Base-by-base conservation (phyloP, 1,140 invertebrate genomes). In the Adoxophyes honmai region DNA sequence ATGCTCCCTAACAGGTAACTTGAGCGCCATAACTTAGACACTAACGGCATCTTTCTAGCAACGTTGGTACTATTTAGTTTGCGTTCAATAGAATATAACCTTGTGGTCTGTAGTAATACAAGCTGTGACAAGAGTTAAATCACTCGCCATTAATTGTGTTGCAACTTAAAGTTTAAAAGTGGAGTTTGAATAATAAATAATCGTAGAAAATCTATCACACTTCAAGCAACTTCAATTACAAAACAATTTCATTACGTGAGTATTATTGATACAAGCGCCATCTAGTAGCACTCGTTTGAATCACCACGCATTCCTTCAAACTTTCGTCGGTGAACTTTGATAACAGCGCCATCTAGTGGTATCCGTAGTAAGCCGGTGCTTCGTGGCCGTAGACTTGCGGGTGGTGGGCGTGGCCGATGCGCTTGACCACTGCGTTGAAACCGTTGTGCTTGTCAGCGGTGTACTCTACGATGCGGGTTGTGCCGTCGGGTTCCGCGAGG, bases 401-500 rank as follows among this genome's bases (percentile, higher is more conserved):
- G 52, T 90, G 89, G 59, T 80, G 70, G 9, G 89, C 87, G 60
- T 91, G 90, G 55, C 91, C 90, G 21, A 90, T 80, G 62, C 89
- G 78, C 64, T 88, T 89, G 18, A 91, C 90, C 8, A 90, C 78
- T 35, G 90, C 90, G 65, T 90, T 90, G 73, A 91, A 91, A 10
- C 90, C 90, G 59, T 90, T 90, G 62, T 72, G 64, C 35, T 88
- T 86, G 63, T 88, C 90, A 33, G 90, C 90, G 9, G 87, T 90
- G 65, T 92, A 92, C 57, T 91, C 89, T 0, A 91, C 91, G 37
- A 89, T 90, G 51, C 91, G 83, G 42, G 81, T 89, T 2, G 90
- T 90, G 61, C 92, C 91, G 68, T 92, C 92, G 21, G 91, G 81
- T 62, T 92, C 91, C 14, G 91, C 81, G 7, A 92, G 80, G 18